These are phyloP conservation scores for Myotis myotis DNA, from an alignment of 2,797 vertebrate genomes.

Conservation along the genomic window DNA sequence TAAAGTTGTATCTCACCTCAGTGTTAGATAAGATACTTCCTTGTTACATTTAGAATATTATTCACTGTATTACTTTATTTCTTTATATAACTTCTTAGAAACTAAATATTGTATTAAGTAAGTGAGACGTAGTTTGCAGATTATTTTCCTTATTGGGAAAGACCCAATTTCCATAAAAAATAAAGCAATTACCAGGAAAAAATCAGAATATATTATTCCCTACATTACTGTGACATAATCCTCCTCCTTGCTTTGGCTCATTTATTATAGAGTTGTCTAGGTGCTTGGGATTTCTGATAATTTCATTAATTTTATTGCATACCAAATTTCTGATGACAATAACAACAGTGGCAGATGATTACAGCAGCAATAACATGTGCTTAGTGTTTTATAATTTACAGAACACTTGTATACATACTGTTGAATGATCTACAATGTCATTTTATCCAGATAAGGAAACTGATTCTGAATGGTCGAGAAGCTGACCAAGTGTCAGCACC, in stretches of 20 bases:
- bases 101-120: constrained; percentile 11
- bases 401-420: neutral
- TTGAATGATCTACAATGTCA: neutral
- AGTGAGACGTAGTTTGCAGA: neutral
- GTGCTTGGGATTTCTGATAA: constrained; percentile 5
- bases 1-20: neutral
- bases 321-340: neutral
- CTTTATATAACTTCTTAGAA: neutral
- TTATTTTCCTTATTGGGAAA: constrained; percentile 27
- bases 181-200: neutral
- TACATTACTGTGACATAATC: neutral
- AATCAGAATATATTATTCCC: neutral
- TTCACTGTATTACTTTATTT: neutral
- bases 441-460: neutral
- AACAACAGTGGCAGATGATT: neutral
- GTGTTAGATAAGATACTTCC: neutral
- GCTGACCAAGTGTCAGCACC: neutral
- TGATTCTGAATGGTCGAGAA: neutral
- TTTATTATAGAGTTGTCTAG: neutral
- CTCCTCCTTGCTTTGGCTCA: neutral
- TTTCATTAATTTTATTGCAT: neutral
- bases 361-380: neutral
- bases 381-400: constrained; percentile 8
- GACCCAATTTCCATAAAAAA: neutral
- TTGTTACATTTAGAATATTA: neutral